These are phyloP conservation scores for Papilio elwesi DNA, from an alignment of 2,888 invertebrate species.

Conservation along the genomic window DNA sequence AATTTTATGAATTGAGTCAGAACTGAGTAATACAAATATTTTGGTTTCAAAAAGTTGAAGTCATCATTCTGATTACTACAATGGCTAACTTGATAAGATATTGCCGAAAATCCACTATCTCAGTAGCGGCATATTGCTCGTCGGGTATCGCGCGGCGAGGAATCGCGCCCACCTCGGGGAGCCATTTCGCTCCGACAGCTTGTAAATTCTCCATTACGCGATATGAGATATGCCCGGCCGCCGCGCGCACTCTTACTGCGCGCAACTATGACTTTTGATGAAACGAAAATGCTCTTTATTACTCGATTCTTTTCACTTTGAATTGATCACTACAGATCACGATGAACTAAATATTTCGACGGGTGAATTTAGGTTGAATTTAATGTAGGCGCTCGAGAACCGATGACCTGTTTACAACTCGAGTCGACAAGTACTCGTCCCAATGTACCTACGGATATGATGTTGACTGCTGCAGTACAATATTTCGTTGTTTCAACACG, in stretches of 20 bases:
- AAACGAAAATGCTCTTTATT: constrained; percentile 38
- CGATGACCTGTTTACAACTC: constrained; percentile 59
- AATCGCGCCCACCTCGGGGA: constrained; percentile 75
- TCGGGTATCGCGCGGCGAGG: constrained; percentile 53
- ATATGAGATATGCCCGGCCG: constrained; percentile 81
- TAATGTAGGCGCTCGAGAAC: constrained; percentile 54
- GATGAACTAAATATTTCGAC: constrained; percentile 38
- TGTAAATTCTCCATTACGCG: constrained; percentile 84
- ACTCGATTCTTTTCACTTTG: constrained; percentile 16
- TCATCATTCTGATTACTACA: too few species aligned
- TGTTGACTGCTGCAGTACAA: constrained; percentile 66
- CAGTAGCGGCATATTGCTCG: constrained; percentile 56
- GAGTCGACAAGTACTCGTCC: constrained; percentile 52
- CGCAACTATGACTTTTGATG: constrained; percentile 46
- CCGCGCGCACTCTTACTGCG: constrained; percentile 66
- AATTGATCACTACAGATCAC: constrained; percentile 35
- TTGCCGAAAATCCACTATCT: constrained; percentile 25
- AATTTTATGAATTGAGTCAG: too few species aligned
- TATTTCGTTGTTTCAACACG: constrained; percentile 76
- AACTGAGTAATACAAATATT: too few species aligned
- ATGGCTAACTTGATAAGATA: neutral
- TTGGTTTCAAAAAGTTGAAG: too few species aligned
- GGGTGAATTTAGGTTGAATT: constrained; percentile 45
- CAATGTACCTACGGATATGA: constrained; percentile 64
- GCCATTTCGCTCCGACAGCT: constrained; percentile 82